Base-by-base conservation (phyloP, 2,888 invertebrate genomes). In the Meghimatium bilineatum region DNA sequence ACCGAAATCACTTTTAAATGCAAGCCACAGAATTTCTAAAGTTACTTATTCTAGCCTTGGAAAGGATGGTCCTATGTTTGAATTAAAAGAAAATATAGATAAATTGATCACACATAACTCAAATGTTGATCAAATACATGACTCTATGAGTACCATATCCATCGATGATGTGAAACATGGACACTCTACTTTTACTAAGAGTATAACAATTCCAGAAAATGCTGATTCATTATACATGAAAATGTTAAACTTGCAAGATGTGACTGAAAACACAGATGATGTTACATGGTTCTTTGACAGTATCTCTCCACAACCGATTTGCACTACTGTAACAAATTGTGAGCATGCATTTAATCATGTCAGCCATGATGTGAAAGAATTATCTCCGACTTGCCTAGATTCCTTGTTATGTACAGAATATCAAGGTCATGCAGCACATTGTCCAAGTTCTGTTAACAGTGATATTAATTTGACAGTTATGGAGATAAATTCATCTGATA, bases 231-330 rank as follows among this genome's bases (percentile, higher is more conserved):
- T 80, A 12, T n/a, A 52, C 56, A 20, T 80, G 52, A 80, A 56
- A 36, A 67, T 80, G 80, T 69, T 56, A 69, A 56, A 52, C 32
- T n/a, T 80, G 23, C 71, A 52, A 69, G 34, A 80, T 14, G 34
- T n/a, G 20, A 32, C 49, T 34, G 56, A 26, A 20, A 34, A 32
- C 34, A 32, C 20, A n/a, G 56, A 80, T 56, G 80, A 80, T 67
- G 49, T 71, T 49, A 23, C 17, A 34, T 80, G 80, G 80, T 80
- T 69, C 56, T 80, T 80, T 71, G 67, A 52, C 56, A 6, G 17
- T 12, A 14, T 17, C 76, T 26, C 60, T 63, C 38, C 60, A 52
- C 20, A 32, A 52, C 52, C 14, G 29, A 49, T 8, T 17, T 38
- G 26, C 38, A 29, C 52, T 74, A 20, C 20, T 32, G 44, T 3